These are phyloP conservation scores for Parthenolecanium corni DNA, from an alignment of 2,888 invertebrate genomes.

Conservation along the genomic window DNA sequence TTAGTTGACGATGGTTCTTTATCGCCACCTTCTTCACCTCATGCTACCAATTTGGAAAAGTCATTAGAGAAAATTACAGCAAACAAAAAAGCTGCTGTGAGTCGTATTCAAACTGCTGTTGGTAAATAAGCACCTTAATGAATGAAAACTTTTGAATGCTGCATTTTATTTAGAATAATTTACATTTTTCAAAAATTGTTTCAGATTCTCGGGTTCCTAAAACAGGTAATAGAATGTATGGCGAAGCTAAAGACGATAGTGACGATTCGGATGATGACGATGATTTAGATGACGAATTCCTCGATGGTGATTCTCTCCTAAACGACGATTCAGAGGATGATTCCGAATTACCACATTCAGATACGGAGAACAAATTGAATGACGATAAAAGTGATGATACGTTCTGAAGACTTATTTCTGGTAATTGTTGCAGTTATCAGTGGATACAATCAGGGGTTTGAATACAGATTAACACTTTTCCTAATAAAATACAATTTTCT, in stretches of 20 bases:
- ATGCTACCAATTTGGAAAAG: neutral
- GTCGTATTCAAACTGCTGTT: slow-evolving; percentile 21
- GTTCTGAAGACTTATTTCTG: slow-evolving; percentile 29
- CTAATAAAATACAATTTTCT: no score
- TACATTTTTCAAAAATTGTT: no score
- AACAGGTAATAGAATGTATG: slow-evolving; percentile 15
- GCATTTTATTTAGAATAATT: no score
- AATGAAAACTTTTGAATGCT: no score
- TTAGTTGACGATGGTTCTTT: slow-evolving; percentile 11
- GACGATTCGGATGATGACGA: slow-evolving; percentile 32
- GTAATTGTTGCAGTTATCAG: no score
- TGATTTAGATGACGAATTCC: slow-evolving; percentile 31
- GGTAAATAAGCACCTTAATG: slow-evolving; percentile 6
- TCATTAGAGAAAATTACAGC: neutral
- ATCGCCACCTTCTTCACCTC: slow-evolving; percentile 8
- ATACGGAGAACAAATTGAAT: slow-evolving; percentile 19
- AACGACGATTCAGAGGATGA: slow-evolving; percentile 31
- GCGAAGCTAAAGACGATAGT: slow-evolving; percentile 22
- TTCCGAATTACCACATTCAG: slow-evolving; percentile 17
- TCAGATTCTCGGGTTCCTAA: neutral
- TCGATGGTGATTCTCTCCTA: slow-evolving; percentile 31
- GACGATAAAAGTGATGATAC: slow-evolving; percentile 34
- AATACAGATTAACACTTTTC: no score
- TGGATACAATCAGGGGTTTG: no score
- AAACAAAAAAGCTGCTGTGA: neutral